These are phyloP conservation scores for Pedionomus torquatus DNA, from an alignment of 2,113 vertebrate genomes.

Conservation along the genomic window DNA sequence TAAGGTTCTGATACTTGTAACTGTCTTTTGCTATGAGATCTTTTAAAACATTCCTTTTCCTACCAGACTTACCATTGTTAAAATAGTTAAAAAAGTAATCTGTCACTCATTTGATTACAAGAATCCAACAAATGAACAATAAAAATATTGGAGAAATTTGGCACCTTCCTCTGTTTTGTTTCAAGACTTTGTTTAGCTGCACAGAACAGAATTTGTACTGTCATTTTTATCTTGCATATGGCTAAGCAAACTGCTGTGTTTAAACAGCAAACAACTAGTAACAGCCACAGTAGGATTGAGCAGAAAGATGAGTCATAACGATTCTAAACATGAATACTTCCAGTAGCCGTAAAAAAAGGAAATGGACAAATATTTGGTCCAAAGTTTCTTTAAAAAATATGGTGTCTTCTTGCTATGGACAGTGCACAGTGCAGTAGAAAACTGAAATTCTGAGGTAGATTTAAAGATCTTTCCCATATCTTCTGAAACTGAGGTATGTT, in stretches of 20 bases:
- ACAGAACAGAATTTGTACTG: background rate
- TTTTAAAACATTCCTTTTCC: background rate
- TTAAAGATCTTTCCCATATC: background rate
- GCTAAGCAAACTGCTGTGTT: background rate
- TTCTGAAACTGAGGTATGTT: conserved; percentile 18
- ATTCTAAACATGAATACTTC: background rate
- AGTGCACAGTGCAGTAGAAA: background rate
- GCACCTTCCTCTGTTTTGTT: background rate
- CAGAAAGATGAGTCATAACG: background rate
- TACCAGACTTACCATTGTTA: background rate
- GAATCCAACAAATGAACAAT: background rate
- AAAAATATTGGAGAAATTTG: background rate
- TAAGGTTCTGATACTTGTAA: background rate
- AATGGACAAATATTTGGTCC: background rate
- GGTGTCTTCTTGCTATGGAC: background rate
- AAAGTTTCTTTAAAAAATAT: background rate
- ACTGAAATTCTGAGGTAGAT: background rate
- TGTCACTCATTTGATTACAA: background rate
- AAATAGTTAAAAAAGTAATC: background rate
- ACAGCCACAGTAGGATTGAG: background rate
- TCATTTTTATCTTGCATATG: background rate
- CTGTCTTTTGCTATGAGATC: background rate
- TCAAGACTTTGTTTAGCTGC: background rate
- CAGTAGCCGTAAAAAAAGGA: background rate
- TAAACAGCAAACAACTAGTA: background rate